Base-by-base conservation (phyloP, 2,888 invertebrate species). In the Scotopteryx bipunctaria region DNA sequence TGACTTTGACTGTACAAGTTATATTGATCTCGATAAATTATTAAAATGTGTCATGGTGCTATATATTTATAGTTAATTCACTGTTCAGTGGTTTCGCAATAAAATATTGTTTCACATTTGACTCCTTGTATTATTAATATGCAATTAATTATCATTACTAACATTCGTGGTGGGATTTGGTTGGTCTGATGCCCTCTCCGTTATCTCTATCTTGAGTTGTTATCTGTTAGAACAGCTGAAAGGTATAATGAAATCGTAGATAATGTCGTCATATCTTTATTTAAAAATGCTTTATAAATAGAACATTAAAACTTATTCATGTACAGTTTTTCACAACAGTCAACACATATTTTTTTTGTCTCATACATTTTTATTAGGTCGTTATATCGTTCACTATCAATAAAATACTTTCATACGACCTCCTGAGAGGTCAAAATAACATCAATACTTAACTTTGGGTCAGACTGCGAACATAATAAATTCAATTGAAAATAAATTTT, bases 251-350 rank as follows among this genome's bases (percentile, higher is more conserved):
- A 44, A 36, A 27, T 5, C 6, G 13, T n/a, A 5, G 8, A 27
- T 27, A 27, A 37, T 23, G 15, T 33, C 21, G 23, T 15, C 2
- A 0, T 63, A 58, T 66, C 67, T 37, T 87, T 79, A 78, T 80
- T 59, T 11, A 53, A 73, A 87, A 87, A 87, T 86, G 83, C 81
- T 76, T 86, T 76, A 84, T 88, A 88, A 88, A 89, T 86, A 83
- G 73, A 81, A 84, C 76, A 78, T 83, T 79, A 81, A 66, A 64
- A 81, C 78, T 80, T 82, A 83, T 67, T 76, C 72, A 62, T 61
- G 63, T 73, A 78, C 66, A 71, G 77, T 71, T 71, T 78, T 73
- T 74, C 80, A 76, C 74, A 81, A 81, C 78, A 81, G 69, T 76
- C 74, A 73, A 73, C 53, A 57, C 45, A 57, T 64, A n/a, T n/a